A percentile compares a stretch with the other conserved stretches of the same genome.
phyloP scores from a whole-genome alignment of 2,113 vertebrate genomes.

The Martes martes region DNA sequence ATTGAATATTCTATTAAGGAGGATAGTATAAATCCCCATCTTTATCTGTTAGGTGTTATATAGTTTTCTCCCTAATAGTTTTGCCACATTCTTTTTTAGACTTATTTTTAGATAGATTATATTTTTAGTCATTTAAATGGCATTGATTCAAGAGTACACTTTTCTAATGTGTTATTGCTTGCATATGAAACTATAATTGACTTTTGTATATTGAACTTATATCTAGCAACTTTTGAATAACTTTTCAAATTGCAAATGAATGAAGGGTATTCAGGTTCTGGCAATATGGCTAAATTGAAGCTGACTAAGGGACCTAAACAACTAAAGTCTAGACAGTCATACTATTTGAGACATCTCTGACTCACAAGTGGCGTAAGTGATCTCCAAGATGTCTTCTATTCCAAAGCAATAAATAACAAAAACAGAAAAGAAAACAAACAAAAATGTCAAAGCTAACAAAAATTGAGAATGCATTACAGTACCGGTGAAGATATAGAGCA shows the following conservation, averaged over 20 bases:
- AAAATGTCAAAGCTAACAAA: background rate
- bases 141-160: background rate
- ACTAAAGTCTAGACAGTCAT: background rate
- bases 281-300: background rate
- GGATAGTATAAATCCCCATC: background rate
- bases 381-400: background rate
- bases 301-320: background rate
- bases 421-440: background rate
- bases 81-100: background rate
- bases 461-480: background rate
- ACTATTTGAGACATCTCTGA: background rate
- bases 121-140: background rate
- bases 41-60: background rate
- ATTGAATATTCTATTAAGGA: background rate
- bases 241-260: background rate
- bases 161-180: background rate
- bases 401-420: constrained; percentile 25
- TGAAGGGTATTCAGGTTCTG: background rate
- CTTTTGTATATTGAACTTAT: constrained; percentile 11
- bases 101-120: background rate
- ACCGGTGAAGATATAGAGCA: background rate
- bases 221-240: constrained; percentile 3
- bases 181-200: background rate
- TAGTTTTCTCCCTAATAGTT: background rate
- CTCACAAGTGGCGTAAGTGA: background rate